Base-by-base conservation (phyloP, 1,140 invertebrate species). In the Ladona fulva region DNA sequence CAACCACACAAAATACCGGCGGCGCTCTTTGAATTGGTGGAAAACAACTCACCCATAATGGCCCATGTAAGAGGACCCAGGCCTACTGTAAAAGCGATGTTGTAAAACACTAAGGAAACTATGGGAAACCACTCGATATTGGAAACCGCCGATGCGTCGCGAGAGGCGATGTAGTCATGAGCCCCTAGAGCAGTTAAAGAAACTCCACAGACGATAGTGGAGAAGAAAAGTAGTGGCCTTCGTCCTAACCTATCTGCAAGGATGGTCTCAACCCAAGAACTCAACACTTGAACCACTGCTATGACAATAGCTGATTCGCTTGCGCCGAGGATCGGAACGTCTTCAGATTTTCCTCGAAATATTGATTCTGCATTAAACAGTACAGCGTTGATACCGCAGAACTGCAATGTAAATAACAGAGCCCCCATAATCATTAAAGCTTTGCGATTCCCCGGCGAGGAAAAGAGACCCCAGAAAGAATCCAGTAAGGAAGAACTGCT, bases 341-440 rank as follows among this genome's bases (percentile, higher is more conserved):
- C 81, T 3, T 84, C 85, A 0, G 84, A 83, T 78, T 86, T 87
- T 25, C 87, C 84, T 29, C 85, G 85, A 24, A 91, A 88, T 25
- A 90, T 90, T 24, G 87, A 87, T 75, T 91, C 90, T 3, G 92
- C 87, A 80, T 92, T 93, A 11, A 91, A 91, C 80, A 92, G 90
- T 59, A 93, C 88, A 0, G 90, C 91, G 59, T 90, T 86, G 24
- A 89, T 87, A 12, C 92, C 92, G 44, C 89, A 90, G 82, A 92
- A 88, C 81, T 93, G 92, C 81, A 92, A 92, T 14, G 92, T 82
- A 81, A 84, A 82, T 81, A 88, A 84, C 14, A 87, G 80, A 29
- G 88, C 89, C n/a, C 89, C 81, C 14, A 87, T 84, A n/a, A 89
- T 82, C 0, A 86, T 8, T 10, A 88, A 83, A 3, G 87, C 88